A percentile compares a stretch with the other conserved stretches of the same genome.
Evolutionary conservation across 2,888 invertebrate genomes (phyloP).

Genomic region (Archips xylosteana): DNA sequence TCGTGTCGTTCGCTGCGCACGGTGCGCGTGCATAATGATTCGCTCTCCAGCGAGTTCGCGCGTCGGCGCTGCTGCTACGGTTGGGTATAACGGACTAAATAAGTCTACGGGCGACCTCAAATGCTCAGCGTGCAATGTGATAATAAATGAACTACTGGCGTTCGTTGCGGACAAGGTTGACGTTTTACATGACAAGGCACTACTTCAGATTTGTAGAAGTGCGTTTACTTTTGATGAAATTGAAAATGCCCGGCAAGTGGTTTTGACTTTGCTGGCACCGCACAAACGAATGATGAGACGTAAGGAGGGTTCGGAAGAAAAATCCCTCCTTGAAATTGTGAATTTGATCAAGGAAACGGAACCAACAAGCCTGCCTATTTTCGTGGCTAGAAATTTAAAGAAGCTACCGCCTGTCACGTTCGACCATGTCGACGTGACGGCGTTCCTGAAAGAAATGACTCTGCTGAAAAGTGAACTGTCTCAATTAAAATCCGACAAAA

Average conservation of each 20-base stretch:
- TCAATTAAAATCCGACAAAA: background rate
- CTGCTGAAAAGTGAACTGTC: background rate
- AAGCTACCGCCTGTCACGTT: conserved; percentile 6
- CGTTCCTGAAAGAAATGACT: background rate
- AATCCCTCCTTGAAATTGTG: background rate
- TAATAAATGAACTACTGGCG: conserved; percentile 1
- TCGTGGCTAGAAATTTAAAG: background rate
- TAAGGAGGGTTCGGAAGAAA: background rate
- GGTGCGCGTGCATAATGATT: too few species aligned
- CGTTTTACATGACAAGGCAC: background rate
- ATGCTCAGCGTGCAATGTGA: background rate
- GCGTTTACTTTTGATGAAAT: background rate
- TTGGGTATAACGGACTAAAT: too few species aligned
- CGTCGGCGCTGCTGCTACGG: too few species aligned
- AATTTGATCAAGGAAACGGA: background rate
- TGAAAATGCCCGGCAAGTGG: background rate
- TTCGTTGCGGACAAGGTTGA: background rate
- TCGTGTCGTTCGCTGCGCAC: too few species aligned
- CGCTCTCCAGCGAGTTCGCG: too few species aligned
- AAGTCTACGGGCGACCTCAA: background rate
- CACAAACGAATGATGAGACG: background rate
- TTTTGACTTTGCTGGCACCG: background rate
- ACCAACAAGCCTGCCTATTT: background rate
- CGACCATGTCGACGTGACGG: conserved; percentile 5
- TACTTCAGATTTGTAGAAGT: background rate